phyloP scores from a whole-genome alignment of 2,113 vertebrate species.

The Channa maculata region DNA sequence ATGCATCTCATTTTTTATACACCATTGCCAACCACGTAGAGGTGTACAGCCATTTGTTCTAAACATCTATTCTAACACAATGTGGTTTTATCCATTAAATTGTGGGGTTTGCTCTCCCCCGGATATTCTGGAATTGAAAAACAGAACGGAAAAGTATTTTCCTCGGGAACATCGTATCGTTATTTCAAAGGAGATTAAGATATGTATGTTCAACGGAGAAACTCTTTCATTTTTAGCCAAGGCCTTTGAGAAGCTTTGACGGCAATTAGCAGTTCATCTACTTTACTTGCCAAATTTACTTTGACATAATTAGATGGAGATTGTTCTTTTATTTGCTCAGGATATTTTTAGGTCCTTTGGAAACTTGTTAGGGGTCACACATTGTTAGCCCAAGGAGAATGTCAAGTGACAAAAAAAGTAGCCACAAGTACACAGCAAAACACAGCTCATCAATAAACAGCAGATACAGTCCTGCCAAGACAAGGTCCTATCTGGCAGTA shows the following conservation, averaged over 20 bases:
- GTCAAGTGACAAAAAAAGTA: conserved; percentile 5
- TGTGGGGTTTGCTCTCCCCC: too few species aligned
- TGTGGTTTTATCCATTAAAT: too few species aligned
- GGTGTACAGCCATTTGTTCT: too few species aligned
- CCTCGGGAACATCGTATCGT: conserved; percentile 1
- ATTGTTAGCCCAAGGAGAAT: not conserved
- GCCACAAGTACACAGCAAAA: conserved; percentile 10
- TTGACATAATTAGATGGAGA: not conserved
- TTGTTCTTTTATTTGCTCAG: not conserved
- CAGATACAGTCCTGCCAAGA: conserved; percentile 26
- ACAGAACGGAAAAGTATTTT: not conserved
- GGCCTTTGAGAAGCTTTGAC: conserved; percentile 1
- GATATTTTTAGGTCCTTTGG: not conserved
- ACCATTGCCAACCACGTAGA: too few species aligned
- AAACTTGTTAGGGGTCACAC: conserved; percentile 15
- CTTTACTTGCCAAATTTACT: conserved; percentile 9
- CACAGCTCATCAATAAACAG: conserved; percentile 49
- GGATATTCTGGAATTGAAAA: not conserved
- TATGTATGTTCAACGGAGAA: conserved; percentile 9
- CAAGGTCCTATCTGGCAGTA: conserved; percentile 28
- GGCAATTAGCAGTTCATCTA: conserved; percentile 17
- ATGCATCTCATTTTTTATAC: too few species aligned
- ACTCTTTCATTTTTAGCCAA: conserved; percentile 4
- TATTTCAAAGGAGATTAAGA: conserved; percentile 1
- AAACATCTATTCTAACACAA: too few species aligned